A percentile compares a stretch with the other conserved stretches of the same genome.
These are phyloP conservation scores for Cricetomys ansorgei DNA, from an alignment of 2,113 vertebrate genomes.

Conservation along the genomic window DNA sequence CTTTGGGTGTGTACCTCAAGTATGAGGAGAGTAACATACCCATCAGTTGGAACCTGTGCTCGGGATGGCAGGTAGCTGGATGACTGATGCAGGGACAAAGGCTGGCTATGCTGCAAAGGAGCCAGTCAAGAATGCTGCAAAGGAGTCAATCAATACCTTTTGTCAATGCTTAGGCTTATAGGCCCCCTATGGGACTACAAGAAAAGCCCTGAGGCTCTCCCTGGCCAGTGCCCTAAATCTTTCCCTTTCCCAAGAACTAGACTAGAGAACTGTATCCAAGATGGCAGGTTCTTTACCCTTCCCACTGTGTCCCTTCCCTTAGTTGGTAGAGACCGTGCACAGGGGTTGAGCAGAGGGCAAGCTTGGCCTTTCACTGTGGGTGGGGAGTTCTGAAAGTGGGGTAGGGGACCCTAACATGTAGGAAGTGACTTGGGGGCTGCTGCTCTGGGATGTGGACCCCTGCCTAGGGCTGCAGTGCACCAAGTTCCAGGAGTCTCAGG, in stretches of 20 bases:
- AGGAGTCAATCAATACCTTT: background rate
- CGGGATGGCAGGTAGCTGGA: background rate
- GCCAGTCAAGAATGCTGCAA: background rate
- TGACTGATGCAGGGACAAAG: background rate
- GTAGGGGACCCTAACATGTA: background rate
- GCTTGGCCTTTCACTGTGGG: background rate
- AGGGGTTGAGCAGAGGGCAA: background rate
- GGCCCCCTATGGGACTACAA: background rate
- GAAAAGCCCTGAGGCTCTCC: background rate
- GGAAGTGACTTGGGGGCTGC: background rate
- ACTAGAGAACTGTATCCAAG: background rate
- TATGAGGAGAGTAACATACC: accelerated
- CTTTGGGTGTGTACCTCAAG: no score
- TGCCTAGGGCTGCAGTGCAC: accelerated
- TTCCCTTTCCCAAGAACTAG: background rate
- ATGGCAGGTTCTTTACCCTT: background rate
- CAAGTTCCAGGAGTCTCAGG: background rate
- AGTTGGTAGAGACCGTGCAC: background rate
- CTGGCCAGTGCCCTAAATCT: background rate
- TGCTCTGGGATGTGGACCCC: slow-evolving; percentile 35
- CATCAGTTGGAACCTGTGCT: accelerated
- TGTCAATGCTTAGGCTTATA: accelerated
- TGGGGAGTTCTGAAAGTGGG: background rate
- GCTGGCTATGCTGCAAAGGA: accelerated
- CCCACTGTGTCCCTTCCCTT: background rate